Percentiles rank a stretch among this genome's conserved stretches.
Conservation (phyloP, 2,888 invertebrate genomes). For the Xestobium rufovillosum region DNA sequence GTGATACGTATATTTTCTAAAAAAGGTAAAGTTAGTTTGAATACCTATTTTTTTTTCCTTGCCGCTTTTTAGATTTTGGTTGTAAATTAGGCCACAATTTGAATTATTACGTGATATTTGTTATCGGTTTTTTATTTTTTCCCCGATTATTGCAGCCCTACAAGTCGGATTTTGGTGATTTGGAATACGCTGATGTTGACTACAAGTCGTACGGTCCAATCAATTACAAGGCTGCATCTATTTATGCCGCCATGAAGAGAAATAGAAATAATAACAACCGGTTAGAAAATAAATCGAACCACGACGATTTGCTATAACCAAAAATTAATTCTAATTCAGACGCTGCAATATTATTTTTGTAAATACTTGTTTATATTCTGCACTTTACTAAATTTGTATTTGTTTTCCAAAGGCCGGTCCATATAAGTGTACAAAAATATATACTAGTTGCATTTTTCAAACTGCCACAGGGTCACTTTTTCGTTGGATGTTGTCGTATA, state of each 20-base stretch:
- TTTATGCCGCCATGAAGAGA: constrained; percentile 69
- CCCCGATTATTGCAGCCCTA: constrained; percentile 58
- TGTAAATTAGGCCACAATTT: constrained; percentile 18
- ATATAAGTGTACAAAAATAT: constrained; percentile 10
- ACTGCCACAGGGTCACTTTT: too few species aligned
- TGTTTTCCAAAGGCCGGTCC: constrained; percentile 6
- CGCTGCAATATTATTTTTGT: too few species aligned
- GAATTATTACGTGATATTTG: neutral
- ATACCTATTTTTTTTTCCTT: constrained; percentile 13
- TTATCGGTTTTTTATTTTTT: neutral
- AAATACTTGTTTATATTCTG: too few species aligned
- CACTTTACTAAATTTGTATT: too few species aligned
- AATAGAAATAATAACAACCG: constrained; percentile 42
- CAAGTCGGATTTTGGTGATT: constrained; percentile 67
- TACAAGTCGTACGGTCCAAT: constrained; percentile 86
- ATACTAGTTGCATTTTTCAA: too few species aligned
- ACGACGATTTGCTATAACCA: constrained; percentile 38
- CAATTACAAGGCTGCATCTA: constrained; percentile 83
- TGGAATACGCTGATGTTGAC: constrained; percentile 86
- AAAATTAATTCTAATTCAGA: constrained; percentile 13
- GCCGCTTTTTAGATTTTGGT: constrained; percentile 20
- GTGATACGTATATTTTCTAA: constrained; percentile 84
- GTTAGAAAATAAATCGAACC: constrained; percentile 32
- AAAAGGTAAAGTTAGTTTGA: constrained; percentile 35
- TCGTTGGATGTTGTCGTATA: too few species aligned